Conservation (phyloP, 2,888 invertebrate genomes). For the Drosophila imparisetae region DNA sequence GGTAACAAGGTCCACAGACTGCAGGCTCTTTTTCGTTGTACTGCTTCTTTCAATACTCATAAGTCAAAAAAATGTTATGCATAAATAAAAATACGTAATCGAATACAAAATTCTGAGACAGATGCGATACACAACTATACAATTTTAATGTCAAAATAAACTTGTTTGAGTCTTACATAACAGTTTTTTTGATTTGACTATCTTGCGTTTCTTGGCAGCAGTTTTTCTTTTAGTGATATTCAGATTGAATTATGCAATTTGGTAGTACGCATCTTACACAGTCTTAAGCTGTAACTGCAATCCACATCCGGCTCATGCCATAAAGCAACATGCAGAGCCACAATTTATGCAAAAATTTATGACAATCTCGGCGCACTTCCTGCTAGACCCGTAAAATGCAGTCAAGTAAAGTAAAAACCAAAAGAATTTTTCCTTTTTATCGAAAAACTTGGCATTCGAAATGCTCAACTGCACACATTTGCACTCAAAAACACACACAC, state of each 20-base stretch:
- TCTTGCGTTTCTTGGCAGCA: background rate
- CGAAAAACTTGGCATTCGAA: conserved; percentile 71
- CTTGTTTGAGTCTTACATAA: conserved; percentile 14
- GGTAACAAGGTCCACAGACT: background rate
- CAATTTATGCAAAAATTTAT: conserved; percentile 76
- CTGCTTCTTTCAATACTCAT: background rate
- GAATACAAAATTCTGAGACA: background rate
- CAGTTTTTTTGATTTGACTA: background rate
- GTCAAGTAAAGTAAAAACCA: conserved; percentile 41
- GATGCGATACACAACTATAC: background rate
- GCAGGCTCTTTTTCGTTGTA: background rate
- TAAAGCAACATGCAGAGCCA: conserved; percentile 62
- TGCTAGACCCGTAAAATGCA: conserved; percentile 27
- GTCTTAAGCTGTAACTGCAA: conserved; percentile 62
- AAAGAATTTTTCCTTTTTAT: conserved; percentile 63
- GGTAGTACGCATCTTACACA: conserved; percentile 59
- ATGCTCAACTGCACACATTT: conserved; percentile 36
- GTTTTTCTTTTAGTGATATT: conserved; percentile 23
- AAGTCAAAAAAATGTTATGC: background rate
- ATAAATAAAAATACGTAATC: background rate
- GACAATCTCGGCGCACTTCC: conserved; percentile 66
- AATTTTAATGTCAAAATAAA: conserved; percentile 20
- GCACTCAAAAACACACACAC: conserved; percentile 16
- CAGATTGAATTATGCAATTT: conserved; percentile 63
- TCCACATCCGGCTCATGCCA: conserved; percentile 65